Base-by-base conservation (phyloP, 2,113 vertebrate species). In the Tor tambroides region DNA sequence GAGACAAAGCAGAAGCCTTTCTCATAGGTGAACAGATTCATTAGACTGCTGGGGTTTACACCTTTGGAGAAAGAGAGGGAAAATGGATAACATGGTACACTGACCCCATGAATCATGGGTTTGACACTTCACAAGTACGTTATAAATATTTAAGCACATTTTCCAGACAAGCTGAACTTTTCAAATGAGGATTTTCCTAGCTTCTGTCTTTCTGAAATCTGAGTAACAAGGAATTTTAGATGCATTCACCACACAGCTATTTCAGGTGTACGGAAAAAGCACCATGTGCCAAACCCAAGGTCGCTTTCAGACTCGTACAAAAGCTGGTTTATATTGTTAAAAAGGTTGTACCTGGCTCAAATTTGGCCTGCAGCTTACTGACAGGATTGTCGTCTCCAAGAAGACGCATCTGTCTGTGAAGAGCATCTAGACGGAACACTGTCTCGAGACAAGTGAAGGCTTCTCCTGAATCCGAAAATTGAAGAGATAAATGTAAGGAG, bases 11-110 rank as follows among this genome's bases (percentile, higher is more conserved):
- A 99, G 94, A 98, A 99, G 56, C 98, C 98, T 92, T 99, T 99
- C 94, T 99, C 98, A 5, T 99, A 99, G 46, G 98, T 99, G 92
- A 99, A 99, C 35, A 99, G 95, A 87, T 99, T 99, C 98, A 99
- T 99, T 90, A 99, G 93, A 90, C 97, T 96, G 94, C 97, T 98
- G 83, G 98, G 98, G 88, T 99, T 99, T 92, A 99, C 97, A 80
- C 98, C 98, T 99, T 92, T 5, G 76, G 6, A 77, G 23, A 76
- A 26, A 81, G 17, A 46, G 28, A 69, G 26, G 14, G 10, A 69
- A 43, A 65, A 65, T 46, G 15, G 9, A 43, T 61, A 79, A 77
- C 10, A 59, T 19, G 49, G 8, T 3, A 23, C 51, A 75, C 0
- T 28, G 5, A 51, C 10, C 10, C 8, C 38, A 14, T 7, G 46